Evolutionary conservation across 2,797 vertebrate genomes (phyloP), one percentile per base, ranked within the genome.

Genomic region (Liparis tanakae): DNA sequence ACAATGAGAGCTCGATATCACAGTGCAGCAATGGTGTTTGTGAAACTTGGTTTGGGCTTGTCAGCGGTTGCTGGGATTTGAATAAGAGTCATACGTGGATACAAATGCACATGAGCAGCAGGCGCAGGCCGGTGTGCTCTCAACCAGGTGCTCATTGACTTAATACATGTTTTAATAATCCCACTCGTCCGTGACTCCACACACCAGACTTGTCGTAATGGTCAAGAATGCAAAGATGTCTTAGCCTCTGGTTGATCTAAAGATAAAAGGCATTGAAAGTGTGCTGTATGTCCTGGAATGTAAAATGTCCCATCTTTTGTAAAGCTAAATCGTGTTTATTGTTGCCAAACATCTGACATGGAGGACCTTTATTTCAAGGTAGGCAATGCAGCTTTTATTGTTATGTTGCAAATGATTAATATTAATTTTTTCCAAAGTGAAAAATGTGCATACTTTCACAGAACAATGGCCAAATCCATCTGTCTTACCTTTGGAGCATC

Each of bases 401-500:
- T 70, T 72, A 74, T 70, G 69, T 71, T 84, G 61, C 48, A 80
- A 84, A 85, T 89, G 65, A 94, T 93, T 91, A 90, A 93, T 90
- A 88, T 88, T 79, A 51, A 88, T 91, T 89, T 84, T 84, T 82
- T 5, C 68, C 57, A 56, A 83, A 86, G 74, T 85, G 46, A 88
- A 92, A 89, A 93, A 89, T 82, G 89, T 72, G 78, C 90, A 87
- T 85, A 87, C 85, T 89, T 85, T 68, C 67, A 82, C 72, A 68
- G 57, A 88, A 85, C 72, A 80, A 76, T 6, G 41, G 76, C 61
- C 69, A 89, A 88, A 89, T 91, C 94, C 94, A 95, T 95, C 94
- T 95, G 94, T 93, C 91, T 93, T 93, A 94, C 94, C 93, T 94
- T 92, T 69, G 72, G 82, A 94, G 92, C 94, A 94, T 95, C 94